These are phyloP conservation scores for Tokudaia muenninki DNA, from an alignment of 2,797 vertebrate species.

Conservation along the genomic window DNA sequence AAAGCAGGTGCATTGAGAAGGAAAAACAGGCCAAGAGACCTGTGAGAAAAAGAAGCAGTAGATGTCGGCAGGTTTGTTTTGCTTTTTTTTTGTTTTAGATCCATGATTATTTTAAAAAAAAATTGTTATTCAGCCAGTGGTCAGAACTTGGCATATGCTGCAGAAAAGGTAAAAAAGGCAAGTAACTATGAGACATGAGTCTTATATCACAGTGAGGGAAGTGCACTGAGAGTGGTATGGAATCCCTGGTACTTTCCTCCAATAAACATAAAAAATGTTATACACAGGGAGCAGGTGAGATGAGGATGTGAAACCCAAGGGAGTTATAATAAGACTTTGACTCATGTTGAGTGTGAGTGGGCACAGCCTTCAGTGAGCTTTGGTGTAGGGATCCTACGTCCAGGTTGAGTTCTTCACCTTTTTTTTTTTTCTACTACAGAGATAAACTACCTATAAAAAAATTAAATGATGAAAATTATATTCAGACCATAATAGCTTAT, in stretches of 20 bases:
- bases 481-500: neutral
- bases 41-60: neutral
- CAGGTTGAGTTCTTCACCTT: neutral
- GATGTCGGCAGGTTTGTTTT: neutral
- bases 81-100: neutral
- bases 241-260: neutral
- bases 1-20: neutral
- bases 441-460: neutral
- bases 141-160: neutral
- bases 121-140: neutral
- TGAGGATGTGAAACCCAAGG: neutral
- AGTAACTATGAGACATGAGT: neutral
- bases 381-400: neutral
- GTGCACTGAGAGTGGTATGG: neutral
- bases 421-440: neutral
- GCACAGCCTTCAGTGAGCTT: neutral
- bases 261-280: neutral
- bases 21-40: neutral
- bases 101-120: slow-evolving; percentile 39
- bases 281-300: neutral
- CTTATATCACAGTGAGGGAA: neutral
- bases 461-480: slow-evolving; percentile 4
- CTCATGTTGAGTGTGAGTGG: neutral
- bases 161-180: neutral
- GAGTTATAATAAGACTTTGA: neutral